Conservation (phyloP, 2,113 vertebrate species). For the Colius striatus region DNA sequence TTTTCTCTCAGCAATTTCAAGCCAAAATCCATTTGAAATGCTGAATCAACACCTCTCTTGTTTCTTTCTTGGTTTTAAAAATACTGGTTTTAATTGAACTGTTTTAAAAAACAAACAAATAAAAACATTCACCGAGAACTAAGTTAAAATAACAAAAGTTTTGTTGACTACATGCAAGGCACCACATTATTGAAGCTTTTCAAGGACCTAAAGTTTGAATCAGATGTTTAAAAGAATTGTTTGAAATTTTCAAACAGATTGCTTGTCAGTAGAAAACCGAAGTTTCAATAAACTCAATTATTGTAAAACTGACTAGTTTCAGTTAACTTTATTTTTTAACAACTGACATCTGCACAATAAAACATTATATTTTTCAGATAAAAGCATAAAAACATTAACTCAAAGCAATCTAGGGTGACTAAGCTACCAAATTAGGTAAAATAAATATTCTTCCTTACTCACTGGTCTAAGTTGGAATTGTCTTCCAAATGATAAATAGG, state of each 20-base stretch:
- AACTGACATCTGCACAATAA: not conserved
- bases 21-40: not conserved
- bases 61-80: not conserved
- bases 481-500: not conserved
- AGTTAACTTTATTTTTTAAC: not conserved
- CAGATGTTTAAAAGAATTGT: not conserved
- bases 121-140: not conserved
- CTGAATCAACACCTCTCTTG: not conserved
- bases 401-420: not conserved
- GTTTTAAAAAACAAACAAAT: not conserved
- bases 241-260: not conserved
- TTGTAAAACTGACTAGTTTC: not conserved
- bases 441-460: not conserved
- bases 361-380: not conserved
- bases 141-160: not conserved
- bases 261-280: not conserved
- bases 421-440: not conserved
- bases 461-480: not conserved
- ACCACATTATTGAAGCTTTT: not conserved
- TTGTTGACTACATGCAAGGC: not conserved
- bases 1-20: not conserved
- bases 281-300: not conserved
- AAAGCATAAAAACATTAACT: not conserved
- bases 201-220: not conserved
- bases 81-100: not conserved